Conservation (phyloP, 2,888 invertebrate species). For the Acanthosoma haemorrhoidale region DNA sequence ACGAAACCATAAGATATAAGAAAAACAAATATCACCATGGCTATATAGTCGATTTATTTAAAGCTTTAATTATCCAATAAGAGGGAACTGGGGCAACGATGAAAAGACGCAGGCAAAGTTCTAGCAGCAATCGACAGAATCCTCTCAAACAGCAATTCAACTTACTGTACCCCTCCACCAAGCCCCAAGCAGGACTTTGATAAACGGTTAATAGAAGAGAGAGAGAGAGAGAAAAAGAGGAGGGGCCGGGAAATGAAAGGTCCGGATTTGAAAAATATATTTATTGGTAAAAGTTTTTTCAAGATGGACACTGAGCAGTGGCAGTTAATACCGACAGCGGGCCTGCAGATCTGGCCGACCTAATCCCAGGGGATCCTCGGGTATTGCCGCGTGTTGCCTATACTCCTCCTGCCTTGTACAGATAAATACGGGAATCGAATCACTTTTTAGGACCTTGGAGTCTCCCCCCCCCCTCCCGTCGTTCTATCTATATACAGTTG, state of each 20-base stretch:
- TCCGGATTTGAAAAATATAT: slow-evolving; percentile 7
- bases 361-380: not conserved
- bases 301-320: not conserved
- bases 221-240: too few species aligned
- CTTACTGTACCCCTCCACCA: not conserved
- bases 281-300: not conserved
- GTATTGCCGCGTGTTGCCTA: not conserved
- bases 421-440: slow-evolving; percentile 8
- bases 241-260: slow-evolving; percentile 14
- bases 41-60: too few species aligned
- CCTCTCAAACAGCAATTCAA: not conserved
- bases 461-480: not conserved
- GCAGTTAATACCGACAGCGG: not conserved
- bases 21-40: too few species aligned
- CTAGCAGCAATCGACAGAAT: not conserved
- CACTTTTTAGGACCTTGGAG: slow-evolving; percentile 5
- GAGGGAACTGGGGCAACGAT: not conserved
- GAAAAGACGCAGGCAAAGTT: slow-evolving; percentile 11
- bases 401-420: not conserved
- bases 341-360: not conserved
- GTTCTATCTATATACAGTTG: not conserved
- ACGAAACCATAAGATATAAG: too few species aligned
- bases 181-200: not conserved
- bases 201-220: slow-evolving; percentile 1
- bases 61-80: not conserved